phyloP scores from a whole-genome alignment of 2,797 vertebrate species.

The Helostoma temminkii region DNA sequence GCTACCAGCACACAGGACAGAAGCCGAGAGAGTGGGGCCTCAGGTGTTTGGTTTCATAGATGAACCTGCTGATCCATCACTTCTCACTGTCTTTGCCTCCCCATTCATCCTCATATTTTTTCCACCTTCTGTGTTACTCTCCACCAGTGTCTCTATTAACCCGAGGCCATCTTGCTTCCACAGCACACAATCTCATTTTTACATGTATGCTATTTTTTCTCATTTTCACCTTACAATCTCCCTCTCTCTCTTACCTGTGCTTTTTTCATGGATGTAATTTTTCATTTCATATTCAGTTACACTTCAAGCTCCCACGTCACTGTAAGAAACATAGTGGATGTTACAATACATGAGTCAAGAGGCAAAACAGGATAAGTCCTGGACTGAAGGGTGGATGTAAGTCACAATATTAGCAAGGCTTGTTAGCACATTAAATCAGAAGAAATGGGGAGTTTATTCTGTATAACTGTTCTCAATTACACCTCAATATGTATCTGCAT shows the following conservation, averaged over 20 bases:
- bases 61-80: slow-evolving; percentile 48
- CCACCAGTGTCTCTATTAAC: slow-evolving; percentile 40
- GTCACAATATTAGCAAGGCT: slow-evolving; percentile 7
- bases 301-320: slow-evolving; percentile 17
- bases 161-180: slow-evolving; percentile 38
- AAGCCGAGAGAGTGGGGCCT: slow-evolving; percentile 28
- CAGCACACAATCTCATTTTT: slow-evolving; percentile 47
- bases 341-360: not conserved
- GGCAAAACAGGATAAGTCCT: not conserved
- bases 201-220: slow-evolving; percentile 30
- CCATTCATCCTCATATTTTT: not conserved
- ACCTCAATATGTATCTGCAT: slow-evolving; percentile 12
- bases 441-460: not conserved
- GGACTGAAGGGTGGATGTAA: not conserved
- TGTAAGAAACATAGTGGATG: not conserved
- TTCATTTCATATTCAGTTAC: slow-evolving; percentile 27
- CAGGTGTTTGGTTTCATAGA: slow-evolving; percentile 57
- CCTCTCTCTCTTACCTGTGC: not conserved
- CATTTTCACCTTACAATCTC: not conserved
- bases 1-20: slow-evolving; percentile 23
- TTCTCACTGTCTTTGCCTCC: slow-evolving; percentile 23
- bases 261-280: not conserved
- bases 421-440: too few relatives aligned
- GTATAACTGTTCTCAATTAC: slow-evolving; percentile 21
- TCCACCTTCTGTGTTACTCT: slow-evolving; percentile 11